These are phyloP conservation scores for Pycnomerus fuliginosus DNA, from an alignment of 2,888 invertebrate species.

Conservation along the genomic window DNA sequence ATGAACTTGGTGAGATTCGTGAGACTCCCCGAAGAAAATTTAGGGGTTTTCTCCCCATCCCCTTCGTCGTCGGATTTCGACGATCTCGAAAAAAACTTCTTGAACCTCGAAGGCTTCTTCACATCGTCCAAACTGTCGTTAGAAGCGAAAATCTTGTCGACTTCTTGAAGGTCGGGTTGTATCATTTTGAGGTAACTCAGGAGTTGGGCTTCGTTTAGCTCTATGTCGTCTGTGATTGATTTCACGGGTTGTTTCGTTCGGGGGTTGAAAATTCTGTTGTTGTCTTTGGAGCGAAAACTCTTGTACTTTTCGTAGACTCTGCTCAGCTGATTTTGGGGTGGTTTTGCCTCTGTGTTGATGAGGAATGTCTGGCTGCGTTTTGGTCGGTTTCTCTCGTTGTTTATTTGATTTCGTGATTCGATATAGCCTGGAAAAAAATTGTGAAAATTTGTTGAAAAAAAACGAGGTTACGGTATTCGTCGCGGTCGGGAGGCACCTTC, in stretches of 20 bases:
- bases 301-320: neutral
- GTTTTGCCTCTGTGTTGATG: no score
- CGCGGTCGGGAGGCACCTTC: no score
- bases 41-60: constrained; percentile 36
- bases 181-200: neutral
- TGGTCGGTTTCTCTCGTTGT: no score
- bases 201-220: neutral
- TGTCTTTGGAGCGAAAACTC: neutral
- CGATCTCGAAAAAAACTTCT: constrained; percentile 38
- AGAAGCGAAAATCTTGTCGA: neutral
- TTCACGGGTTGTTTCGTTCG: neutral
- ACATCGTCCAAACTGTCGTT: neutral
- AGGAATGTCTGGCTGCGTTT: no score
- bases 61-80: constrained; percentile 49
- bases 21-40: constrained; percentile 44
- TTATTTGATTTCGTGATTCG: no score
- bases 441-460: no score
- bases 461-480: no score
- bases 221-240: neutral
- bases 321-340: constrained; percentile 27
- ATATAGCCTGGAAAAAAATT: no score
- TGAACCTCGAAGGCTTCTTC: constrained; percentile 22
- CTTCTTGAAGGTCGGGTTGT: neutral
- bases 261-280: neutral
- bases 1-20: constrained; percentile 45